Conservation (phyloP, 1,140 invertebrate genomes). For the Orussus abietinus region DNA sequence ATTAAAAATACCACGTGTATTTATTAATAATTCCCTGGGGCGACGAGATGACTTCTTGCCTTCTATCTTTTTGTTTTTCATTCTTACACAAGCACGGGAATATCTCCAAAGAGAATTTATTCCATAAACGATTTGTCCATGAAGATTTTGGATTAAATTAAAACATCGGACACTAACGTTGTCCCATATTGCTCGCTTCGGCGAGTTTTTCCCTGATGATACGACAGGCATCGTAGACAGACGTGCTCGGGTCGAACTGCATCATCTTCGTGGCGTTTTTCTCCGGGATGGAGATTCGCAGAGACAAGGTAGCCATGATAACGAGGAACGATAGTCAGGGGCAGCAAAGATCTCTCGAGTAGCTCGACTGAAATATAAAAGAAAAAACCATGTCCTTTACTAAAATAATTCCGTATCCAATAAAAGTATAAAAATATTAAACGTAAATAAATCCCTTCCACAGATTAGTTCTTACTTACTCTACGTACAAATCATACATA, state of each 20-base stretch:
- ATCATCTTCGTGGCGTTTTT: constrained; percentile 95
- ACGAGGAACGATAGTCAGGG: too few species aligned
- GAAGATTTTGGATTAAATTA: not conserved
- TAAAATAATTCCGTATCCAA: constrained; percentile 1
- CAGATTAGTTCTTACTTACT: too few species aligned
- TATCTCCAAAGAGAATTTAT: not conserved
- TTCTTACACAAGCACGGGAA: too few species aligned
- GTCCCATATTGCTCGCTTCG: constrained; percentile 74
- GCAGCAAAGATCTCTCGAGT: constrained; percentile 41
- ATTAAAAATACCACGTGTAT: too few species aligned
- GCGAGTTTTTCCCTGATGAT: constrained; percentile 92
- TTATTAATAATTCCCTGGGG: too few species aligned
- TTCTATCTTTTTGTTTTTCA: too few species aligned
- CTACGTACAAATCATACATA: too few species aligned
- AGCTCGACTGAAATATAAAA: constrained; percentile 38
- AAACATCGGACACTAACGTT: constrained; percentile 76
- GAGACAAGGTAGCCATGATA: constrained; percentile 80
- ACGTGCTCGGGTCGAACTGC: constrained; percentile 92
- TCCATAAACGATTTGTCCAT: not conserved
- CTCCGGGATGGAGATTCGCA: constrained; percentile 91
- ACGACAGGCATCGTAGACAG: constrained; percentile 91
- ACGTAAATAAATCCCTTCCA: too few species aligned
- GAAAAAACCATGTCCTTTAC: not conserved
- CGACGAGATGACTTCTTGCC: too few species aligned
- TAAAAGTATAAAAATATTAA: constrained; percentile 11